These are phyloP conservation scores for Muraenolepis orangiensis DNA, from an alignment of 2,797 vertebrate genomes.

Conservation along the genomic window DNA sequence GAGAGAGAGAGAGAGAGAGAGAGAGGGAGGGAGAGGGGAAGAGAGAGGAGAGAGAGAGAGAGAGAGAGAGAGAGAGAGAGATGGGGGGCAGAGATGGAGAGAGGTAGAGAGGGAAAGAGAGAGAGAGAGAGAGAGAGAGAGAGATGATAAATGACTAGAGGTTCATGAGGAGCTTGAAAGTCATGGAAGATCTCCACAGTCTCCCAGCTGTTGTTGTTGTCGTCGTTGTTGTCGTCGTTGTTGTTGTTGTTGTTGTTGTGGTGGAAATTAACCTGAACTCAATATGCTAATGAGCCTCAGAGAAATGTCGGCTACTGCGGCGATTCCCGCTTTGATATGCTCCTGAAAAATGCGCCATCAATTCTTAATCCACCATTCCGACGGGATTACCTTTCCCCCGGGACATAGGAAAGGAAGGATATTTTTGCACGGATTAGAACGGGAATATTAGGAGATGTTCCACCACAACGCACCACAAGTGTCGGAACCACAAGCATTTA, in stretches of 20 bases:
- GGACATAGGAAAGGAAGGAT: not conserved
- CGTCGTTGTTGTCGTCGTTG: not conserved
- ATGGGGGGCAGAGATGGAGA: too few relatives aligned
- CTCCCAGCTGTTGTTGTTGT: not conserved
- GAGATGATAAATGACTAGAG: conserved; percentile 27
- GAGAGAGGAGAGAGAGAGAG: conserved; percentile 10
- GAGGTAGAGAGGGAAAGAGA: too few relatives aligned
- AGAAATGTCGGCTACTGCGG: not conserved
- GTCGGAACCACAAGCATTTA: not conserved
- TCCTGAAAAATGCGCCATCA: not conserved
- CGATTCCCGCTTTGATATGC: not conserved
- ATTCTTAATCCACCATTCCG: not conserved
- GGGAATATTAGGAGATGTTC: not conserved
- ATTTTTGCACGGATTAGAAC: not conserved
- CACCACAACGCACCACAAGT: not conserved
- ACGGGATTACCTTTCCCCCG: not conserved
- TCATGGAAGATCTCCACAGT: conserved; percentile 8
- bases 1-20: too few relatives aligned
- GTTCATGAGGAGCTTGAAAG: conserved; percentile 21
- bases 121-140: conserved; percentile 9
- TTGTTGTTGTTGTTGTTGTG: not conserved
- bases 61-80: conserved; percentile 19
- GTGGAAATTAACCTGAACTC: not conserved
- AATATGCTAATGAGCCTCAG: not conserved
- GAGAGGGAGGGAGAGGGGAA: too few relatives aligned